Conservation (phyloP, 2,113 vertebrate species). For the Clinocottus analis region DNA sequence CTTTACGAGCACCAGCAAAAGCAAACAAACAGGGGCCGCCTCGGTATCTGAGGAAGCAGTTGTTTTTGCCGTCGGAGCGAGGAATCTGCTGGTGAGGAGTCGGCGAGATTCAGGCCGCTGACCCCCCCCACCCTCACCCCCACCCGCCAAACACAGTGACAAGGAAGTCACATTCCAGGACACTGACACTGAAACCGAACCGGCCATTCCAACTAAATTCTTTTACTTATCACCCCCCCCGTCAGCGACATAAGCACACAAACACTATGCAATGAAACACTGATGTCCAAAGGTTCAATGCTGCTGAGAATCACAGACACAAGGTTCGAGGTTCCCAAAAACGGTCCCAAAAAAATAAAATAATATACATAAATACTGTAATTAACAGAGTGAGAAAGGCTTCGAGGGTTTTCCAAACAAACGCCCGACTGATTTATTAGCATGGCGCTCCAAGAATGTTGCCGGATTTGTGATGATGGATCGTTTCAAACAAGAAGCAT, state of each 20-base stretch:
- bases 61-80: conserved; percentile 70
- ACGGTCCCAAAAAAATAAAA: not conserved
- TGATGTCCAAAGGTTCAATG: not conserved
- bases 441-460: not conserved
- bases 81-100: conserved; percentile 65
- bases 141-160: conserved; percentile 49
- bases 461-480: not conserved
- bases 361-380: not conserved
- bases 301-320: not conserved
- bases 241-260: conserved; percentile 17
- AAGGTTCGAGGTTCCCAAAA: not conserved
- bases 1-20: conserved; percentile 71
- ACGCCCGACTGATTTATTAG: not conserved
- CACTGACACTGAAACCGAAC: conserved; percentile 63
- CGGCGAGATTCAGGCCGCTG: not conserved
- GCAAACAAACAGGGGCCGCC: conserved; percentile 76
- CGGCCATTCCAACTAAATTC: conserved; percentile 49
- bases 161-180: conserved; percentile 65
- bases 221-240: conserved; percentile 17
- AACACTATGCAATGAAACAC: conserved; percentile 27
- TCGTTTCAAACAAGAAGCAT: not conserved
- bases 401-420: not conserved
- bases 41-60: conserved; percentile 79
- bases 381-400: no score
- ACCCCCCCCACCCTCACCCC: conserved; percentile 46